Conservation (phyloP, 2,113 vertebrate species). For the Nothobranchius furzeri region DNA sequence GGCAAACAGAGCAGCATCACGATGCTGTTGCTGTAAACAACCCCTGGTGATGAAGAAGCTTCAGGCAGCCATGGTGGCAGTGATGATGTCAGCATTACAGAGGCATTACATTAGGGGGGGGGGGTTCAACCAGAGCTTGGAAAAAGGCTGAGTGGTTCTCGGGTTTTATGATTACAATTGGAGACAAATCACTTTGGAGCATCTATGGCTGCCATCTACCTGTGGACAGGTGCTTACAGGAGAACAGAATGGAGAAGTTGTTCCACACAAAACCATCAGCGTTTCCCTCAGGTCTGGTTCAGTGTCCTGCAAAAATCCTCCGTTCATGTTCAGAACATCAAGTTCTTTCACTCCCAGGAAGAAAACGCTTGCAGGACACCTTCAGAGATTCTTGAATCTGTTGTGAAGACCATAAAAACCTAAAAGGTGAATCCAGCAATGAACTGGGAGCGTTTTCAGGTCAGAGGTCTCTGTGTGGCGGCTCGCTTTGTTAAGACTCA, state of each 20-base stretch:
- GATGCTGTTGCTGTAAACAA: not conserved
- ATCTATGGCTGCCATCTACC: no score
- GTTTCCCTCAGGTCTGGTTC: conserved; percentile 32
- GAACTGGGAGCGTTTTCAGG: conserved; percentile 40
- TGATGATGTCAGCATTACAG: conserved; percentile 47
- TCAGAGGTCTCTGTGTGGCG: not conserved
- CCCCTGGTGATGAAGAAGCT: conserved; percentile 50
- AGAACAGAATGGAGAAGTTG: not conserved
- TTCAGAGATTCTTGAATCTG: not conserved
- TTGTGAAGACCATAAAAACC: no score
- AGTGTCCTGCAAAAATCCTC: conserved; percentile 42
- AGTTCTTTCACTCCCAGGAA: not conserved
- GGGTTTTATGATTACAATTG: not conserved
- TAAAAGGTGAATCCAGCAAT: not conserved
- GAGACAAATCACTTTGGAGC: not conserved
- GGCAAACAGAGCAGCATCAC: not conserved
- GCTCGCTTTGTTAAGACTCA: no score
- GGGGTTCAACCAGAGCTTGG: conserved; percentile 24
- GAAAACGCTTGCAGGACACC: conserved; percentile 41
- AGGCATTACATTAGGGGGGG: not conserved
- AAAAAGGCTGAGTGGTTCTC: conserved; percentile 19
- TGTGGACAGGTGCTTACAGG: not conserved
- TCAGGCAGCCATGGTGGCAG: conserved; percentile 49
- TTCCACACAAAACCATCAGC: conserved; percentile 11
- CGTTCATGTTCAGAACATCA: not conserved